phyloP scores from a whole-genome alignment of 2,113 vertebrate genomes.

The Oryzias woworae region DNA sequence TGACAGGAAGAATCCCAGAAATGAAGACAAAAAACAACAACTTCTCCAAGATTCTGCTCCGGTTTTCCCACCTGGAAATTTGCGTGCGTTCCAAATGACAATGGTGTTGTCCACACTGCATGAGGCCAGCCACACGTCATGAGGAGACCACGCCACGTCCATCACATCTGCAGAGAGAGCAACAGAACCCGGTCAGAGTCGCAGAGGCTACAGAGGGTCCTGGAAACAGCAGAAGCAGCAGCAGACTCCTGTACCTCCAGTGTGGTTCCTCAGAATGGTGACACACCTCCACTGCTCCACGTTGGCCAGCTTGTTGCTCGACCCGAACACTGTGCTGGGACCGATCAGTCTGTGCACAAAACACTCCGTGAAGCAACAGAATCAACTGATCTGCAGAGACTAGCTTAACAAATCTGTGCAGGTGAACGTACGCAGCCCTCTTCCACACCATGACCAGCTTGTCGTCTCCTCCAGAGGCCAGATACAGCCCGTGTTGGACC shows the following conservation, averaged over 20 bases:
- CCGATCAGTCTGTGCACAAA: conserved; percentile 86
- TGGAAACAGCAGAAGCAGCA: background rate
- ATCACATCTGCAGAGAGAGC: conserved; percentile 86
- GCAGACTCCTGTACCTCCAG: conserved; percentile 80
- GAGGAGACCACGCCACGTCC: conserved; percentile 98
- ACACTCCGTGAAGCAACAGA: background rate
- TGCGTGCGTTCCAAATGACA: conserved; percentile 97
- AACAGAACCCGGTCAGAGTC: background rate
- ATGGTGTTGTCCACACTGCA: conserved; percentile 99
- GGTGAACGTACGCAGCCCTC: conserved; percentile 89
- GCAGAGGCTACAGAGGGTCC: no score
- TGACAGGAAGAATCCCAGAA: no score
- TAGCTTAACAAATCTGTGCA: no score
- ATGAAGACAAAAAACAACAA: no score
- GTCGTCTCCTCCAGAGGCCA: conserved; percentile 98
- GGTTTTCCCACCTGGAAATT: conserved; percentile 88
- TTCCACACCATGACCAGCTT: conserved; percentile 99
- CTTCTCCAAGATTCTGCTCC: no score
- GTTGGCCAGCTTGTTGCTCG: conserved; percentile 94
- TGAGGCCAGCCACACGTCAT: conserved; percentile 95
- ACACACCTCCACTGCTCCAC: conserved; percentile 99
- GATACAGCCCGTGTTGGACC: conserved; percentile 95
- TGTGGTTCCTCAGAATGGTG: conserved; percentile 94
- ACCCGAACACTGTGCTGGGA: conserved; percentile 95
- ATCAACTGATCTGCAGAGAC: background rate